Evolutionary conservation across 2,888 invertebrate species (phyloP).

Genomic region (Pherbina coryleti): DNA sequence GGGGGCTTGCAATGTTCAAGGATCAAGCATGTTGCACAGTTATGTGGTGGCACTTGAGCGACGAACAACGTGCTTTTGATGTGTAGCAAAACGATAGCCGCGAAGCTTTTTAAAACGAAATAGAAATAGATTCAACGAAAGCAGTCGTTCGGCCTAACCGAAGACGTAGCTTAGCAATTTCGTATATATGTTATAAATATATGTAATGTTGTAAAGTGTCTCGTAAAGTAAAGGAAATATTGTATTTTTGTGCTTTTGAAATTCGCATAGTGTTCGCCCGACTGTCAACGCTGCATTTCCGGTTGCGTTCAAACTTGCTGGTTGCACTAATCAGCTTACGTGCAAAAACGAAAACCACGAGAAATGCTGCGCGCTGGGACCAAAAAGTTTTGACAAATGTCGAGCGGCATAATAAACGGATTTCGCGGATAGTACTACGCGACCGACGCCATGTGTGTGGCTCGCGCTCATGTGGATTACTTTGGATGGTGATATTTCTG

Average conservation of each 20-base stretch:
- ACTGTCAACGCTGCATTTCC: too few species aligned
- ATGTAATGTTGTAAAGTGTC: neutral
- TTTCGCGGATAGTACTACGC: neutral
- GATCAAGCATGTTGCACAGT: conserved; percentile 23
- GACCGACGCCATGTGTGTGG: neutral
- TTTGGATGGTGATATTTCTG: neutral
- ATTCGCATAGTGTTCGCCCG: too few species aligned
- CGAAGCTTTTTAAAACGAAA: neutral
- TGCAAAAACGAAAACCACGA: neutral
- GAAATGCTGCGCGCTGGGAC: neutral
- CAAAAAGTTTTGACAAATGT: neutral
- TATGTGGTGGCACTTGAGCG: conserved; percentile 25
- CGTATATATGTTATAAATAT: neutral
- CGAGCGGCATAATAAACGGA: neutral
- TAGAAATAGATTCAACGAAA: neutral
- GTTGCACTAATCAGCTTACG: neutral
- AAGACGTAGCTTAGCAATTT: neutral
- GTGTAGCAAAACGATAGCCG: neutral
- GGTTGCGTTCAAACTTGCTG: neutral
- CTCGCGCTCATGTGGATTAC: neutral
- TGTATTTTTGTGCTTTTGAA: too few species aligned
- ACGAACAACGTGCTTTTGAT: conserved; percentile 12
- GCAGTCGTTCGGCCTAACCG: too few species aligned
- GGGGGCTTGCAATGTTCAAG: neutral
- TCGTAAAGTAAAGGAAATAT: neutral